phyloP scores from a whole-genome alignment of 2,888 invertebrate species.

The Nysson spinosus region DNA sequence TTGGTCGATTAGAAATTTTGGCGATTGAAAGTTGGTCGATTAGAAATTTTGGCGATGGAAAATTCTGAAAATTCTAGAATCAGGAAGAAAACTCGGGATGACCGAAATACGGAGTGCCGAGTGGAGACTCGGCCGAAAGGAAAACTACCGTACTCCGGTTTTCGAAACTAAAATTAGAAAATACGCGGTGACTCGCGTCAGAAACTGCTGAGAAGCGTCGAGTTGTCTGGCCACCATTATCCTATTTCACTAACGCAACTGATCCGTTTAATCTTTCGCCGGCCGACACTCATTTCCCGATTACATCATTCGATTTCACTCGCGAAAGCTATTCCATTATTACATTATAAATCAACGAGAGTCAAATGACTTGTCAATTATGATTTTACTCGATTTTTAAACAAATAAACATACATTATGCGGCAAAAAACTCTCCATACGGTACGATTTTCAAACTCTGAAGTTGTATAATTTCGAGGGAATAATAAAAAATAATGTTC shows the following conservation, averaged over 20 bases:
- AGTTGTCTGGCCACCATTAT: conserved; percentile 61
- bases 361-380: no score
- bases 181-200: conserved; percentile 48
- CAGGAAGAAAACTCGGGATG: conserved; percentile 33
- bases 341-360: no score
- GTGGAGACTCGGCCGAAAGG: conserved; percentile 12
- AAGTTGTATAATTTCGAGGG: no score
- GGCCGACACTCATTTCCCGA: conserved; percentile 34
- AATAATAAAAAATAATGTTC: no score
- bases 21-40: conserved; percentile 12
- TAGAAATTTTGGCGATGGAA: conserved; percentile 12
- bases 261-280: conserved; percentile 52
- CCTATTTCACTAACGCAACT: conserved; percentile 56
- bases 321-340: neutral
- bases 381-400: no score
- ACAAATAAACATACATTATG: no score
- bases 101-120: conserved; percentile 7
- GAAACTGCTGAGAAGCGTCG: conserved; percentile 60
- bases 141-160: conserved; percentile 58
- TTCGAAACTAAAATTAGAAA: conserved; percentile 65
- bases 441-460: no score
- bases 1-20: conserved; percentile 22
- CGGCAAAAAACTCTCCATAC: no score
- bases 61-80: no score
- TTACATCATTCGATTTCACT: conserved; percentile 9